These are phyloP conservation scores for Thermophis baileyi DNA, from an alignment of 2,113 vertebrate species.

Conservation along the genomic window DNA sequence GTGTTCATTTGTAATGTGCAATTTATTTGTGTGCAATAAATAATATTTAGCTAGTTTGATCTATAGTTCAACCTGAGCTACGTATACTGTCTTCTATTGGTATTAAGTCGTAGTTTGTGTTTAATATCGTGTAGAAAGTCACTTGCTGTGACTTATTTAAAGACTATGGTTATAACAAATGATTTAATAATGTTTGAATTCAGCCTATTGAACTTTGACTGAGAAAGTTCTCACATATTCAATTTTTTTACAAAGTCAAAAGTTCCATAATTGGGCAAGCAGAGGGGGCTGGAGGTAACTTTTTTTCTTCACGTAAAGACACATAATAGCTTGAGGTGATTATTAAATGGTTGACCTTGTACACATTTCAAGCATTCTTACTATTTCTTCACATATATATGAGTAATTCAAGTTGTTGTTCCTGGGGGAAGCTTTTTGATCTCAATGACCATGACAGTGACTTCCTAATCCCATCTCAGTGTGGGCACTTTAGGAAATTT, in stretches of 20 bases:
- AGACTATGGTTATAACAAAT: neutral
- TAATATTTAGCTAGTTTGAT: neutral
- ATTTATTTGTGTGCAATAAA: no score
- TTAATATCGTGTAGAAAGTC: neutral
- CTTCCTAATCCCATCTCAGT: neutral
- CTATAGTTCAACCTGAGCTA: neutral
- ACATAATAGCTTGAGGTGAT: neutral
- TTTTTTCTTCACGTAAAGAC: no score
- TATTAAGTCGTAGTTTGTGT: neutral
- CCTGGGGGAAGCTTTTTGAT: neutral
- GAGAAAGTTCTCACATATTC: neutral
- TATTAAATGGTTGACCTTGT: neutral
- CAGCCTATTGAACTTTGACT: neutral
- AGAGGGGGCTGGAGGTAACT: neutral
- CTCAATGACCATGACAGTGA: neutral
- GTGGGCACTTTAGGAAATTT: neutral
- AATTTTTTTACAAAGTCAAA: neutral
- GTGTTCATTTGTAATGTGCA: no score
- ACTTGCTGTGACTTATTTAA: neutral
- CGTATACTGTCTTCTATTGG: no score
- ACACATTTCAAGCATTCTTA: neutral
- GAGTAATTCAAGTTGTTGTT: neutral
- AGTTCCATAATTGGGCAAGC: neutral
- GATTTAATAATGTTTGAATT: neutral
- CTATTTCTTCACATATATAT: neutral